A percentile compares a stretch with the other conserved stretches of the same genome.
Evolutionary conservation across 2,113 vertebrate species (phyloP).

Genomic region (Nothoprocta perdicaria): DNA sequence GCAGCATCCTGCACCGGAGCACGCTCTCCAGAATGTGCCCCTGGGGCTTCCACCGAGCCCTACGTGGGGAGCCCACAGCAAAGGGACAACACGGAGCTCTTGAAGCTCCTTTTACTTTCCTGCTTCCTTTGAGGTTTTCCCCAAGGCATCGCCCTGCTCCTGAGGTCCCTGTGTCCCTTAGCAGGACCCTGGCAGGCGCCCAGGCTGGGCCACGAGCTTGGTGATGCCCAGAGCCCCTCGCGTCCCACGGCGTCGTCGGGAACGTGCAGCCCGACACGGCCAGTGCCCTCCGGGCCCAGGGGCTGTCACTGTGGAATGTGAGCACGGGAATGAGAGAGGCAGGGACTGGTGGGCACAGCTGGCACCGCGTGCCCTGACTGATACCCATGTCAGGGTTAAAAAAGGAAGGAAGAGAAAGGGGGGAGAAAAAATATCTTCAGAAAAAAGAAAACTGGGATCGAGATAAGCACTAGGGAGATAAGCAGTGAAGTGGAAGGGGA

Average conservation of each 20-base stretch:
- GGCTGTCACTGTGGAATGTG: background rate
- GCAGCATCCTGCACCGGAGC: background rate
- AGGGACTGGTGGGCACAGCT: background rate
- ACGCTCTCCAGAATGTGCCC: background rate
- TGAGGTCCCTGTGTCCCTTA: background rate
- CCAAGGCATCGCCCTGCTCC: fast-evolving
- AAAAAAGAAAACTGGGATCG: conserved; percentile 34
- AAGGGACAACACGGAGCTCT: background rate
- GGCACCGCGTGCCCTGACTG: background rate
- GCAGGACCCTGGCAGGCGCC: fast-evolving
- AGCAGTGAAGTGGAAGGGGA: conserved; percentile 49
- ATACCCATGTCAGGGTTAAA: background rate
- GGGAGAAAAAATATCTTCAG: background rate
- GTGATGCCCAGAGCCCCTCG: fast-evolving
- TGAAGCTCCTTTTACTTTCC: background rate
- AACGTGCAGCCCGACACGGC: background rate
- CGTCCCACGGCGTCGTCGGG: fast-evolving
- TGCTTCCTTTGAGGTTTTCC: background rate
- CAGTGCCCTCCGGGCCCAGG: fast-evolving
- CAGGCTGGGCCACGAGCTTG: background rate
- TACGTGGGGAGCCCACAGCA: background rate
- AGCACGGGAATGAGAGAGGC: background rate
- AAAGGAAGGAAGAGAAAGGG: background rate
- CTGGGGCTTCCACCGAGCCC: background rate
- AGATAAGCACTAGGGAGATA: conserved; percentile 26